Percentiles rank a stretch among this genome's conserved stretches.
phyloP scores from a whole-genome alignment of 2,797 vertebrate species.

The Phaenicophaeus curvirostris region DNA sequence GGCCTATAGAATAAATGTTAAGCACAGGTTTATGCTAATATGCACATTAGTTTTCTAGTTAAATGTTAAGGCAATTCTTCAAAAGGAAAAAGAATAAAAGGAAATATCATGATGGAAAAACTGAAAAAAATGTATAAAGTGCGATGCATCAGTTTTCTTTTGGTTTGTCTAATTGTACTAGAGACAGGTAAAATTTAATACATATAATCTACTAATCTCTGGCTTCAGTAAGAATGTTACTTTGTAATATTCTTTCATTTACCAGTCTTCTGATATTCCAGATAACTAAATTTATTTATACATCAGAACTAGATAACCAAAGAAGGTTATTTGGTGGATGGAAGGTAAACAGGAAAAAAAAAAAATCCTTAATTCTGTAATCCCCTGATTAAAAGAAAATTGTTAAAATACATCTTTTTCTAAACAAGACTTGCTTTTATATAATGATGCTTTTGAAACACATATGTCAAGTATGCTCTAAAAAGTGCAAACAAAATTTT shows the following conservation, averaged over 20 bases:
- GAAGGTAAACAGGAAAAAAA: background rate
- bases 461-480: background rate
- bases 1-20: conserved; percentile 77
- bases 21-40: conserved; percentile 74
- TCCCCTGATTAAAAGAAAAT: background rate
- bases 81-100: conserved; percentile 52
- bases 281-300: background rate
- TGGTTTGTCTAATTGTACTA: background rate
- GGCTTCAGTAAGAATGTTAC: background rate
- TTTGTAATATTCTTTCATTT: background rate
- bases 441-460: background rate
- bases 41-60: conserved; percentile 59
- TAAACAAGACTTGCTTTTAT: background rate
- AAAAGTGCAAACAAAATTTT: background rate
- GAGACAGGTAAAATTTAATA: background rate
- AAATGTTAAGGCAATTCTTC: conserved; percentile 71
- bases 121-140: conserved; percentile 19
- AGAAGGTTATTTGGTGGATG: background rate
- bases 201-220: background rate
- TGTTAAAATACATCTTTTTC: background rate
- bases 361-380: background rate
- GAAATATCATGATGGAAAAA: conserved; percentile 44
- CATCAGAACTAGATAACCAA: background rate
- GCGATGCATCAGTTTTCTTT: conserved; percentile 29
- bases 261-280: background rate